Base-by-base conservation (phyloP, 2,888 invertebrate genomes). In the Callyntrura sp. region DNA sequence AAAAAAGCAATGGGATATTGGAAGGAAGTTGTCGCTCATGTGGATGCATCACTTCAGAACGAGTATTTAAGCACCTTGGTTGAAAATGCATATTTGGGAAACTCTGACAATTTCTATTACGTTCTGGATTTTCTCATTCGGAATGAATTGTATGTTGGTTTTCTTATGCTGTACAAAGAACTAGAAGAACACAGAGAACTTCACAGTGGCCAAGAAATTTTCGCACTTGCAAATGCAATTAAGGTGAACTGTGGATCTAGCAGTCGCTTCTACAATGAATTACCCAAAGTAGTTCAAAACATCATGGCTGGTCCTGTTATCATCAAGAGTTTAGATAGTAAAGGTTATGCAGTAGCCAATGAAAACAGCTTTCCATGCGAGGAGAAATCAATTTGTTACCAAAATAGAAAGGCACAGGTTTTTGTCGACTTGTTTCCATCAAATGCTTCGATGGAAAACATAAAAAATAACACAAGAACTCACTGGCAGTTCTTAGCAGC, bases 401-500 rank as follows among this genome's bases (percentile, higher is more conserved):
- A 48, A 17, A 76, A 79, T 20, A 79, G 76, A 0, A 81, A 73
- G 20, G 70, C 81, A 0, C 87, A 91, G 57, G 78, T 83, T 17
- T 87, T 78, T 28, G 9, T 91, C 11, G 57, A 87, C 20, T 48
- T 43, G 11, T 11, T 73, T 23, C 51, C 23, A 4, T 43, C 28
- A 17, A 68, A 25, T 23, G 20, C 6, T 8, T 60, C 48, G 11
- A 6, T 60, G 28, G 62, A 68, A 14, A 68, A 81, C 12, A 0
- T 91, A n/a, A 62, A 79, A 12, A 45, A 28, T 35, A 84, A 87
- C 23, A 9, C 78, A 9, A 48, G 78, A 25, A 51, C 87, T 8
- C 87, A 90, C 0, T 91, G 90, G 90, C 51, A 81, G n/a, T 90
- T 91, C 43, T 11, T 65, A 14, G 84, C 68, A 11, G 90, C 91